Base-by-base conservation (phyloP, 2,888 invertebrate species). In the Drosophila dives region DNA sequence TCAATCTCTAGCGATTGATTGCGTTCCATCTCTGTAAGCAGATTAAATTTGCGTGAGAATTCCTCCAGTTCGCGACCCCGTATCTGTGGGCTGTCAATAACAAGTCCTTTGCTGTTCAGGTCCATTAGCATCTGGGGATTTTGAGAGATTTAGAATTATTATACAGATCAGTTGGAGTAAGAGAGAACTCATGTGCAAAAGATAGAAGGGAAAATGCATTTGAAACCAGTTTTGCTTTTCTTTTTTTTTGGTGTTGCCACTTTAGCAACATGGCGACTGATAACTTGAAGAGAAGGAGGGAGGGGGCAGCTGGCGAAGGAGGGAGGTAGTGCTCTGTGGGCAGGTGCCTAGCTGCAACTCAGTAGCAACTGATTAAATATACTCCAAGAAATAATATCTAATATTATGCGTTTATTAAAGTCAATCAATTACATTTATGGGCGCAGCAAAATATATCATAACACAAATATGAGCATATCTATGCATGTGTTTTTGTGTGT, bases 121-220 rank as follows among this genome's bases (percentile, higher is more conserved):
- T 98, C 98, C 96, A 98, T 97, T 83, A 98, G 95, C 97, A 98
- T 97, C 98, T 98, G 93, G 0, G 34, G 73, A 33, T 32, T 34
- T 15, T 64, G 69, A 38, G 10, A 34, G 34, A 32, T 15, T 26
- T 45, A 55, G 15, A 66, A 34, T 60, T 50, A 8, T 45, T 60
- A 40, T 48, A 42, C 26, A 61, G n/a, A 61, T 56, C 26, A 51
- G 33, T 59, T 23, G 34, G 10, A 55, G n/a, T 59, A 29, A 50
- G 26, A 62, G 45, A 38, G 33, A 61, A 48, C 1, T 33, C 20
- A 38, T 36, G 12, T 55, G 53, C 64, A 38, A 29, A 36, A 63
- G 66, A 60, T 59, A 75, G 58, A 67, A 54, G 53, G 56, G 58
- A 72, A 66, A 81, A 83, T 55, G 86, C 82, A 85, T 68, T 85